Conservation (phyloP, 2,888 invertebrate species). For the Pandemis heparana region DNA sequence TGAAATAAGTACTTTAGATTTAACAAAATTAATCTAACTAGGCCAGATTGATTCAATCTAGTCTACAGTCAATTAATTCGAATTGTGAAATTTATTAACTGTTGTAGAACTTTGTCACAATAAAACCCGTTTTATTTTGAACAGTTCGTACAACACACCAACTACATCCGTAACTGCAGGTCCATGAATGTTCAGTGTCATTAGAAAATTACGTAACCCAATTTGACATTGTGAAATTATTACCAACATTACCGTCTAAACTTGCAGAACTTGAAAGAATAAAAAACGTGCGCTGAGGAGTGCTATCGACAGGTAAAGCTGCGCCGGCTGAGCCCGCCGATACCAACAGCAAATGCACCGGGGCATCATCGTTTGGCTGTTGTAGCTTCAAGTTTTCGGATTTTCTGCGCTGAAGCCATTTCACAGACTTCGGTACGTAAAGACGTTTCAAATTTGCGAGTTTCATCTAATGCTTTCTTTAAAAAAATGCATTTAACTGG, state of each 20-base stretch:
- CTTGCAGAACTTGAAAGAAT: not conserved
- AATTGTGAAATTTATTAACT: no score
- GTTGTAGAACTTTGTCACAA: no score
- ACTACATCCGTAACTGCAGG: no score
- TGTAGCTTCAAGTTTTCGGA: slow-evolving; percentile 50
- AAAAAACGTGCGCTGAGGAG: slow-evolving; percentile 44
- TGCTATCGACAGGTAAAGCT: slow-evolving; percentile 58
- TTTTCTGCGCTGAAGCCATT: slow-evolving; percentile 49
- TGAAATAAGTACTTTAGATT: no score
- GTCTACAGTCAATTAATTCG: no score
- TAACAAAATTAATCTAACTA: no score
- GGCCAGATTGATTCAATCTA: no score
- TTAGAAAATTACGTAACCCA: no score
- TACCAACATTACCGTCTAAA: not conserved
- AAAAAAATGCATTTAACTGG: not conserved
- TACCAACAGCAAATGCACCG: slow-evolving; percentile 66
- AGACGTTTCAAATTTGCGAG: not conserved
- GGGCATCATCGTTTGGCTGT: slow-evolving; percentile 57
- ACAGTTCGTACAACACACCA: no score
- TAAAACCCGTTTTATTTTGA: no score
- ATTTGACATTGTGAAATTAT: no score
- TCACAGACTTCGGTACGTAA: slow-evolving; percentile 6
- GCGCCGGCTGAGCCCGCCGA: slow-evolving; percentile 46
- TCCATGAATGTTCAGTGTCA: no score
- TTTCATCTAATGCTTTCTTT: not conserved